Evolutionary conservation across 2,888 invertebrate species (phyloP).

Genomic region (Leptopilina drosophilae): DNA sequence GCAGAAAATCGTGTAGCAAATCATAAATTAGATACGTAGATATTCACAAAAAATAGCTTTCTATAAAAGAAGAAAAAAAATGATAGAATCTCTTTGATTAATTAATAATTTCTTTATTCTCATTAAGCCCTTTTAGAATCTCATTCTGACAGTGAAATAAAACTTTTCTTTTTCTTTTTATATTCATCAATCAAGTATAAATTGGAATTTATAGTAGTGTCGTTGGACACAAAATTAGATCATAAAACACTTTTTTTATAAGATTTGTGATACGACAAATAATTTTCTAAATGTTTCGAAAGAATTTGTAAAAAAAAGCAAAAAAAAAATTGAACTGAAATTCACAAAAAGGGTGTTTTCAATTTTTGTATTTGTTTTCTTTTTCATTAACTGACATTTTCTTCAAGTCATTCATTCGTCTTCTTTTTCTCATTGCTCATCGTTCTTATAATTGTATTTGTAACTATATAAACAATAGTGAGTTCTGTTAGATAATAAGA

Average conservation of each 20-base stretch:
- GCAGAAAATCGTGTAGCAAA: constrained; percentile 5
- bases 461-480: constrained; percentile 26
- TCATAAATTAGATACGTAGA: constrained; percentile 14
- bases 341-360: background rate
- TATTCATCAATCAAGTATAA: background rate
- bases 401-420: constrained; percentile 9
- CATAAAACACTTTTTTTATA: background rate
- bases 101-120: background rate
- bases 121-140: background rate
- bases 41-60: background rate
- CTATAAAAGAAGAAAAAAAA: background rate
- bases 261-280: background rate
- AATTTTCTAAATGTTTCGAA: background rate
- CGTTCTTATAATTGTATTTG: constrained; percentile 34
- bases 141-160: background rate
- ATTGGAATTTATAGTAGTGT: background rate
- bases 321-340: background rate
- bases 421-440: background rate
- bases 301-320: background rate
- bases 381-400: background rate
- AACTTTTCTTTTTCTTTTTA: background rate
- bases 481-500: constrained; percentile 25
- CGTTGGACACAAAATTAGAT: no score
- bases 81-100: background rate
- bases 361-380: background rate